These are phyloP conservation scores for Saccostrea glomerata DNA, from an alignment of 1,140 invertebrate genomes.

Conservation along the genomic window DNA sequence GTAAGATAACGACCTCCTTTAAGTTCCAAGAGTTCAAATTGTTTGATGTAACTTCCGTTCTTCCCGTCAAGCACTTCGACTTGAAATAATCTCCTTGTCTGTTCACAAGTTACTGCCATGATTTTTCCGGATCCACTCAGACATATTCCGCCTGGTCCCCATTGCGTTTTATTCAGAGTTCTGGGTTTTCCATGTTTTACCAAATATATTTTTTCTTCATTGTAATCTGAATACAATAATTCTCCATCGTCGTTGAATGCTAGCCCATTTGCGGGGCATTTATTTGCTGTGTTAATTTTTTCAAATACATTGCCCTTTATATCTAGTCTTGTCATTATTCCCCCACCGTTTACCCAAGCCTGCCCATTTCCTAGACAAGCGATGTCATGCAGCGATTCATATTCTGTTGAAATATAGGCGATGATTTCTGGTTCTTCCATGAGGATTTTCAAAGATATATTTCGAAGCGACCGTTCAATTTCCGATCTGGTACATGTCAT, in stretches of 20 bases:
- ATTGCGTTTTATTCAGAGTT: background rate
- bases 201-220: background rate
- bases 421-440: background rate
- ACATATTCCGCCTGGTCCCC: background rate
- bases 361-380: background rate
- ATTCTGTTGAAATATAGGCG: background rate
- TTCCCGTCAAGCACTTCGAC: background rate
- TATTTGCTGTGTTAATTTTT: background rate
- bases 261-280: background rate
- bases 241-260: background rate
- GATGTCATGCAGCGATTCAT: background rate
- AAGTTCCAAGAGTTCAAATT: background rate
- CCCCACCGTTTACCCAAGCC: background rate
- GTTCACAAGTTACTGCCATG: background rate
- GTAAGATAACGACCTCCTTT: background rate
- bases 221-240: background rate
- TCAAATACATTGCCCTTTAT: background rate
- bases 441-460: background rate
- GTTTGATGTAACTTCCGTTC: background rate
- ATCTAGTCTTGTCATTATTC: background rate
- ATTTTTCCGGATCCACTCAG: background rate
- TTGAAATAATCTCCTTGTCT: background rate
- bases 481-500: background rate
- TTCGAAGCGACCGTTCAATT: background rate
- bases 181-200: background rate